These are phyloP conservation scores for Pogoniulus pusillus DNA, from an alignment of 2,797 vertebrate genomes.

Conservation along the genomic window DNA sequence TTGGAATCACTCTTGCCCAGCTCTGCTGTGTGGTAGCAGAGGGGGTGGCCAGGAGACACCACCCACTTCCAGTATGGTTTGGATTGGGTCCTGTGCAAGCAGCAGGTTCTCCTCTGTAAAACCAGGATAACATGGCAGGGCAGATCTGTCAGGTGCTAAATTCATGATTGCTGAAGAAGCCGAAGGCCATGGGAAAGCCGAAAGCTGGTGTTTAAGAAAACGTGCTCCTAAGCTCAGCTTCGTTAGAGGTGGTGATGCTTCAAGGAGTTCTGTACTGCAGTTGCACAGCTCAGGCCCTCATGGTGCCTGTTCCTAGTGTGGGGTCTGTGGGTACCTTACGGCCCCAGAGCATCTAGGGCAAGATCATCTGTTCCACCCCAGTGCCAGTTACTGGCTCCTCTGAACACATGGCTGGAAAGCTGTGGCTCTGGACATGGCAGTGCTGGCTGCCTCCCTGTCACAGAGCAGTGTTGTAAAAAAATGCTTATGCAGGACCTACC, in stretches of 20 bases:
- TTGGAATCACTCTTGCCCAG: neutral
- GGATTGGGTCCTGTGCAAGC: neutral
- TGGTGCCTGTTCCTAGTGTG: fast-evolving
- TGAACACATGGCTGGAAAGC: neutral
- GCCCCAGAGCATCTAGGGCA: no score
- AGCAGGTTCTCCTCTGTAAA: neutral
- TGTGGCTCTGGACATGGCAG: neutral
- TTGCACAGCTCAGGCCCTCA: neutral
- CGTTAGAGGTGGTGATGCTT: neutral
- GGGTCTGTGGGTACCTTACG: neutral
- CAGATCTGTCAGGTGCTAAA: neutral
- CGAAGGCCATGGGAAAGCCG: neutral
- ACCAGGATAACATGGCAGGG: neutral
- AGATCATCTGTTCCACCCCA: neutral
- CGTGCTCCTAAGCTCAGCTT: neutral
- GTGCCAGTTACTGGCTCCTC: neutral
- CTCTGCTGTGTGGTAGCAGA: fast-evolving
- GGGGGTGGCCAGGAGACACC: neutral
- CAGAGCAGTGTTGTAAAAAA: fast-evolving
- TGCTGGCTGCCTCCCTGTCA: fast-evolving
- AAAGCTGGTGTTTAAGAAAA: neutral
- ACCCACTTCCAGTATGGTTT: neutral
- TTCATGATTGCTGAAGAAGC: neutral
- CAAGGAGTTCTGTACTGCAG: neutral
- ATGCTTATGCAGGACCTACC: neutral